Base-by-base conservation (phyloP, 2,888 invertebrate genomes). In the Eristalinus sepulchralis region DNA sequence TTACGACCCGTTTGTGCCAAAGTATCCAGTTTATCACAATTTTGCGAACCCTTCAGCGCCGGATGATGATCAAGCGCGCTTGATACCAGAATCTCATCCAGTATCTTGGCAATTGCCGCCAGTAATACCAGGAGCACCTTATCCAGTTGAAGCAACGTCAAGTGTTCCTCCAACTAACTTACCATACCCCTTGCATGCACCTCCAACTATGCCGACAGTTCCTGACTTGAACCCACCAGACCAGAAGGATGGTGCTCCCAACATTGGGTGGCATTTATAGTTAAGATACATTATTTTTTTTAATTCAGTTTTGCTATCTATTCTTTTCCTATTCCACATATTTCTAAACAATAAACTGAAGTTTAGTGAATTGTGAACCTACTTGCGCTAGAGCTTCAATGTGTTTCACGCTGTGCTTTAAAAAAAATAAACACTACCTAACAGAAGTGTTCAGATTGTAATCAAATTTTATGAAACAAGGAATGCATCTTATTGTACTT, bases 1-100 rank as follows among this genome's bases (percentile, higher is more conserved):
- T 31, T 83, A 88, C 1, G 89, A 90, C 39, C 89, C 89, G 10
- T 91, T 89, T 27, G 81, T 91, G 36, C 91, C 90, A 4, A 88
- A 89, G 22, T 91, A 91, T 77, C 91, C 90, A n/a, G 89, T 90
- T 88, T 91, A 91, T 72, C 89, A 82, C 3, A 88, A 89, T 71
- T 90, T 90, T 76, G 90, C 11, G 24, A 47, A 34, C 83, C 90
- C 24, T 47, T 75, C 83, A 20, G 75, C 63, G 6, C 63, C 68
- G n/a, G 20, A 22, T n/a, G 27, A n/a, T 34, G 59, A 53, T 6
- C 22, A 24, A 13, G 0, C 10, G 0, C 20, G 24, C 24, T 39
- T 64, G 11, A 36, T 20, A 5, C 67, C 63, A 20, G 72, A 72
- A n/a, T 64, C 53, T 36, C n/a, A 31, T 2, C 63, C 34, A 11